Evolutionary conservation across 2,888 invertebrate species (phyloP).

Genomic region (Chaetogeoica ovagalla): DNA sequence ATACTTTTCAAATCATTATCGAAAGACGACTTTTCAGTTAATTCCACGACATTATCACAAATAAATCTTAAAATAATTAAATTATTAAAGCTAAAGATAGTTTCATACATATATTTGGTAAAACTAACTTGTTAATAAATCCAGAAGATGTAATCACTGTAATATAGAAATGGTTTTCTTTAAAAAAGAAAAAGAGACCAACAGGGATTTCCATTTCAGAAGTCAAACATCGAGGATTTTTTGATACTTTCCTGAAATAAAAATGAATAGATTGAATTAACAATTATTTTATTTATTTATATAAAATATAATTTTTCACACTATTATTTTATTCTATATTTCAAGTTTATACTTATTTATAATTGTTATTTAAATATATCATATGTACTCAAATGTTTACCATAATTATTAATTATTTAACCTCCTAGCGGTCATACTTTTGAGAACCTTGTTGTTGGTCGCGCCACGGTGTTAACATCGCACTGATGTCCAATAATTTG

Average conservation of each 20-base stretch:
- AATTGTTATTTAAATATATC: background rate
- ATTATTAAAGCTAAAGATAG: background rate
- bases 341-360: background rate
- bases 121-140: conserved; percentile 39
- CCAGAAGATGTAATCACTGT: conserved; percentile 45
- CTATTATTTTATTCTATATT: background rate
- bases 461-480: too few species aligned
- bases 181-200: conserved; percentile 23
- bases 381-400: too few species aligned
- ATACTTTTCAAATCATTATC: conserved; percentile 29
- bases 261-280: background rate
- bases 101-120: background rate
- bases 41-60: conserved; percentile 25
- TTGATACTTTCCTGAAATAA: conserved; percentile 36
- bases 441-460: too few species aligned
- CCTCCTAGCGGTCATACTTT: too few species aligned
- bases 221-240: conserved; percentile 37
- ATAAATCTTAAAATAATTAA: conserved; percentile 40
- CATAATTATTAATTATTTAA: too few species aligned
- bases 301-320: background rate
- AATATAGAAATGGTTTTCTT: conserved; percentile 29
- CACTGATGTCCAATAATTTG: too few species aligned
- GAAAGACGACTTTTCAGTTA: conserved; percentile 10
- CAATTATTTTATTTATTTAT: background rate
- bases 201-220: conserved; percentile 33